Evolutionary conservation across 1,140 invertebrate genomes (phyloP).

Genomic region (Schmidtea mediterranea): DNA sequence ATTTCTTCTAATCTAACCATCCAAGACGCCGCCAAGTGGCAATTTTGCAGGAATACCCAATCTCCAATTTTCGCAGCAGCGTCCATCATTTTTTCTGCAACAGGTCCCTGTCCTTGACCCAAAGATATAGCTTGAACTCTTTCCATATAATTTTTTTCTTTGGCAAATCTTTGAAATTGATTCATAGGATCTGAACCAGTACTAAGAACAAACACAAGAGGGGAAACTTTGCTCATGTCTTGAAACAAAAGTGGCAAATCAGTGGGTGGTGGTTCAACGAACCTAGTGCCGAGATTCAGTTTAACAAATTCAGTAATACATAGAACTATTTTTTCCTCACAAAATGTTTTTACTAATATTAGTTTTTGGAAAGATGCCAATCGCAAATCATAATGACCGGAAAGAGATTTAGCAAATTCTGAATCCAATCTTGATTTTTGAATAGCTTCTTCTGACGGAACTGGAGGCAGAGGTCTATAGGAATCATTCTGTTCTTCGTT

Average conservation of each 20-base stretch:
- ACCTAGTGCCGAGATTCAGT: conserved; percentile 42
- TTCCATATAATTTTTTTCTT: conserved; percentile 21
- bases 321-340: conserved; percentile 35
- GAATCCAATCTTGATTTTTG: conserved; percentile 9
- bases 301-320: conserved; percentile 48
- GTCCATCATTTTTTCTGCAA: conserved; percentile 25
- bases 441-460: conserved; percentile 11
- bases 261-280: conserved; percentile 45
- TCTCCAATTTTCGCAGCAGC: conserved; percentile 21
- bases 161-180: conserved; percentile 42
- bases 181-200: conserved; percentile 28
- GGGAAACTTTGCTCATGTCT: conserved; percentile 22
- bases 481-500: conserved; percentile 15
- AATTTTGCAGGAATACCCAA: conserved; percentile 29
- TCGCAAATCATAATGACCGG: conserved; percentile 20
- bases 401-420: conserved; percentile 10
- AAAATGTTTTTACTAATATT: conserved; percentile 23
- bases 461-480: conserved; percentile 15
- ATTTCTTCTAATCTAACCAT: conserved; percentile 25
- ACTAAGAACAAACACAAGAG: conserved; percentile 26
- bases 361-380: conserved; percentile 26
- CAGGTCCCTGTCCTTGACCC: conserved; percentile 29
- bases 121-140: conserved; percentile 28
- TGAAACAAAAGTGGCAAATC: conserved; percentile 40
- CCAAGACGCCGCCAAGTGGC: conserved; percentile 27